Evolutionary conservation across 2,888 invertebrate species (phyloP).

Genomic region (Spatulosminthurus flaviceps): DNA sequence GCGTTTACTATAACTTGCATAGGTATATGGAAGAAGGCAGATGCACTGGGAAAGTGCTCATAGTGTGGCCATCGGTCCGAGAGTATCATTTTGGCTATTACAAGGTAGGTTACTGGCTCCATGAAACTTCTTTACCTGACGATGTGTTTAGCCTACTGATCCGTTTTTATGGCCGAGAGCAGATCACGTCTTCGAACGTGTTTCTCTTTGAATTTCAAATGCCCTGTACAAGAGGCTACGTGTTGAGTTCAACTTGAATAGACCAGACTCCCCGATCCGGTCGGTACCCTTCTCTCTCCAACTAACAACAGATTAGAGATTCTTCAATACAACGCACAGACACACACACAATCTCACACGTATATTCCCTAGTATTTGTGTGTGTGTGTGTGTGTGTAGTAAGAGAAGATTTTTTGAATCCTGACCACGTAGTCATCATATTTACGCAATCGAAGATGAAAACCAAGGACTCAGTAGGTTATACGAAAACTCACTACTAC

Average conservation of each 20-base stretch:
- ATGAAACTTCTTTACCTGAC: conserved; percentile 35
- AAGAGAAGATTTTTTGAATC: conserved; percentile 37
- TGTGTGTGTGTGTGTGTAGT: not conserved
- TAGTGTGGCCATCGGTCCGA: not conserved
- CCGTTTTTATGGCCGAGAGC: conserved; percentile 50
- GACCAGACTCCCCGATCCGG: not conserved
- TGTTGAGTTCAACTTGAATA: conserved; percentile 41
- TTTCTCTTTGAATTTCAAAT: conserved; percentile 45
- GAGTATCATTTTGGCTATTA: not conserved
- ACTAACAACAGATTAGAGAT: conserved; percentile 18
- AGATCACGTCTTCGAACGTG: conserved; percentile 50
- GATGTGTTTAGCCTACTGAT: conserved; percentile 48
- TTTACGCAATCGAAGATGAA: conserved; percentile 36
- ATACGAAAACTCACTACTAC: too few relatives aligned
- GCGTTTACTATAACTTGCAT: too few relatives aligned
- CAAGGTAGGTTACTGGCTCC: conserved; percentile 38
- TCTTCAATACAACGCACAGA: not conserved
- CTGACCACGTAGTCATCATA: conserved; percentile 46
- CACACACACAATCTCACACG: not conserved
- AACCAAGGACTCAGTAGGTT: conserved; percentile 11
- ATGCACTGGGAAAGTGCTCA: not conserved
- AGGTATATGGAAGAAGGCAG: not conserved
- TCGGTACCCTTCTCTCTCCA: not conserved
- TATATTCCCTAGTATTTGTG: not conserved
- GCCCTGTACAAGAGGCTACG: conserved; percentile 37